Evolutionary conservation across 2,797 vertebrate species (phyloP), one percentile per base, ranked within the genome.

Genomic region (Lutjanus argentimaculatus): DNA sequence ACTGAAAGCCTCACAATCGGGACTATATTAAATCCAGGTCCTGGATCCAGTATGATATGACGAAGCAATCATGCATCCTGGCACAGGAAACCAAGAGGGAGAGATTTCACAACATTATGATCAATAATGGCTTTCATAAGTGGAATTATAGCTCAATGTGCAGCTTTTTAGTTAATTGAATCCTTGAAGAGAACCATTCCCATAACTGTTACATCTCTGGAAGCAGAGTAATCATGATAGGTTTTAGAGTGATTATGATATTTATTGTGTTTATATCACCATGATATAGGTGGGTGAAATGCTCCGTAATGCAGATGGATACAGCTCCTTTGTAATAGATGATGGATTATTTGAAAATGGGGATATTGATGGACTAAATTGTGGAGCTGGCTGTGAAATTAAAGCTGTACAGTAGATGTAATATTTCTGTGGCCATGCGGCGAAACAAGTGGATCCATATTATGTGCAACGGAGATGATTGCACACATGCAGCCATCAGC

Each of bases 81-180:
- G 52, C 53, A 84, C 77, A 86, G 82, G 75, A 88, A 90, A 82
- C 65, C 42, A 72, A 78, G 63, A 71, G 76, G 45, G 72, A 85
- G 79, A 85, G 15, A 85, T 91, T 93, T 92, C 59, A 85, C 89
- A 93, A 89, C 78, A 93, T 91, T 90, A 79, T 93, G 91, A 95
- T 95, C 92, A 95, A 95, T 96, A 95, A 91, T 85, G 87, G 90
- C 89, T 89, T 91, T 85, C 78, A 86, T 77, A 77, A 88, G 89
- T 89, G 90, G 76, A 92, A 91, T 93, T 94, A 88, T 75, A 77
- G 83, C 67, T 64, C 89, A 90, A 91, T 89, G 83, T 90, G 86
- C 88, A 93, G 93, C 91, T 93, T 94, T 94, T 95, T 94, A 93
- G 87, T 93, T 94, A 93, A 96, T 95, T 94, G 90, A 92, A 90